Evolutionary conservation across 1,140 invertebrate genomes (phyloP).

Genomic region (Vollenhovia emeryi): DNA sequence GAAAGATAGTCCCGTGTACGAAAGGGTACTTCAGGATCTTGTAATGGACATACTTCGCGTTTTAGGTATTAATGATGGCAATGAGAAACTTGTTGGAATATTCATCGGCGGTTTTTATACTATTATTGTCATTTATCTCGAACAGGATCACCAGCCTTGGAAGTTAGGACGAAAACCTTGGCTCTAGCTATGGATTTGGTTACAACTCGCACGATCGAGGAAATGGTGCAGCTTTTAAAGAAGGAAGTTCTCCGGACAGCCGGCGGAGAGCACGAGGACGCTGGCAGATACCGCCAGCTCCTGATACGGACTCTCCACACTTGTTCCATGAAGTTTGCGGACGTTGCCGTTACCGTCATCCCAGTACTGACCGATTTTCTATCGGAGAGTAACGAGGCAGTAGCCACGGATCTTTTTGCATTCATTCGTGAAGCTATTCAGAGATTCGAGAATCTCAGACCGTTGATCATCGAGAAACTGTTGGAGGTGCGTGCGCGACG

Average conservation of each 20-base stretch:
- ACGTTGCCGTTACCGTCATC: constrained; percentile 97
- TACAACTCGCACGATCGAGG: constrained; percentile 96
- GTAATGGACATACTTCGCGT: constrained; percentile 99
- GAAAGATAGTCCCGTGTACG: constrained; percentile 94
- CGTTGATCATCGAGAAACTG: constrained; percentile 89
- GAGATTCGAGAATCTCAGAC: constrained; percentile 93
- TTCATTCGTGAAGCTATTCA: constrained; percentile 98
- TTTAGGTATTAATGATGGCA: constrained; percentile 87
- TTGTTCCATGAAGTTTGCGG: constrained; percentile 99
- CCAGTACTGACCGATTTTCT: constrained; percentile 98
- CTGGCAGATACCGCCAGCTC: constrained; percentile 97
- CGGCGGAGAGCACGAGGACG: constrained; percentile 97
- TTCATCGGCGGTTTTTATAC: background rate
- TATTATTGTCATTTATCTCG: constrained; percentile 5
- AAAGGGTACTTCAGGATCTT: constrained; percentile 97
- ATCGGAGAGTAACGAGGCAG: constrained; percentile 97
- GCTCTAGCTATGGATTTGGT: constrained; percentile 96
- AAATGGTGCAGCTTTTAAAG: constrained; percentile 97
- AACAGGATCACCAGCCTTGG: constrained; percentile 93
- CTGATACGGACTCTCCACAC: constrained; percentile 97
- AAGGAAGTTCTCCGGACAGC: constrained; percentile 98
- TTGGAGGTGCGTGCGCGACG: constrained; percentile 85
- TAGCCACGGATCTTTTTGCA: constrained; percentile 96
- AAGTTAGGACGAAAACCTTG: constrained; percentile 96
- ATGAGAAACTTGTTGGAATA: background rate